Base-by-base conservation (phyloP, 2,113 vertebrate species). In the Electrona antarctica region DNA sequence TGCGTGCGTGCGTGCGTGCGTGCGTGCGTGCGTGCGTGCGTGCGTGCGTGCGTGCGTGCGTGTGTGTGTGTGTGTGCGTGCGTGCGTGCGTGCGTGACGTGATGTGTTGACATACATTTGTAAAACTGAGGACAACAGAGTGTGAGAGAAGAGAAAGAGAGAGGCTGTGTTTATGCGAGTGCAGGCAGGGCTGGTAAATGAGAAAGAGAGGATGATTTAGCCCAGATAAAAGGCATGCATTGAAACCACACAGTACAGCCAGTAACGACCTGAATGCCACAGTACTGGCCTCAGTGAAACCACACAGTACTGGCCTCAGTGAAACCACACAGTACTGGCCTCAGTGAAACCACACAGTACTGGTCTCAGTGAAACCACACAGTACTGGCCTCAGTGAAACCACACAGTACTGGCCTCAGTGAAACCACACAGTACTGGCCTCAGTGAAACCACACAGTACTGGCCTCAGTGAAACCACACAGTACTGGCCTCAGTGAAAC, bases 211-310 rank as follows among this genome's bases (percentile, higher is more conserved):
- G 13, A 14, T 13, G 68, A 69, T 50, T 66, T 47, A 80, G 82
- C 56, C 78, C 81, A 80, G 79, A 80, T 69, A n/a, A 83, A 73
- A 85, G 59, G 41, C 29, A 4, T 68, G 14, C 15, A 29, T 45
- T 47, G 63, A 72, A 83, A 81, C 69, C 71, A 56, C 78, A 74
- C 0, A 48, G n/a, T n/a, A n/a, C n/a, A n/a, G n/a, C n/a, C n/a
- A n/a, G n/a, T n/a, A n/a, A n/a, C n/a, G n/a, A n/a, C n/a, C n/a
- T n/a, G n/a, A n/a, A n/a, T n/a, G n/a, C n/a, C n/a, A n/a, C n/a
- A n/a, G n/a, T n/a, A n/a, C n/a, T n/a, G n/a, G n/a, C n/a, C n/a
- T n/a, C n/a, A n/a, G n/a, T n/a, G n/a, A n/a, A n/a, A n/a, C n/a
- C n/a, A n/a, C n/a, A n/a, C n/a, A n/a, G n/a, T n/a, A n/a, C n/a